A percentile compares a stretch with the other conserved stretches of the same genome.
phyloP scores from a whole-genome alignment of 2,797 vertebrate genomes.

The Picus viridis region DNA sequence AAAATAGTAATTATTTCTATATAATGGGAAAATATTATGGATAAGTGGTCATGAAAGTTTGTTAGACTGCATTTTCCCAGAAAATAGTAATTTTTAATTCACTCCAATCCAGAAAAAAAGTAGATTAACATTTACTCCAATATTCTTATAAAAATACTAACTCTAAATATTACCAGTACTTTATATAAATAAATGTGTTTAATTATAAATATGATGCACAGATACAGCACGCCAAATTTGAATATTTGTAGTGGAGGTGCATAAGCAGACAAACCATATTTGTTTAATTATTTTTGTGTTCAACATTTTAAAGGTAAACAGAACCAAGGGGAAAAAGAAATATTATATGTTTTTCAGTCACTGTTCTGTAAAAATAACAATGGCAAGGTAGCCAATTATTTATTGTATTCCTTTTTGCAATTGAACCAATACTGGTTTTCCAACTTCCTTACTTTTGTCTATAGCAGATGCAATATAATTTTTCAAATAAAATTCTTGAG shows the following conservation, averaged over 20 bases:
- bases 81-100: background rate
- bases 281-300: background rate
- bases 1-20: background rate
- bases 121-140: background rate
- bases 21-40: background rate
- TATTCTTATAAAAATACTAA: background rate
- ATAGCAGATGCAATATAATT: background rate
- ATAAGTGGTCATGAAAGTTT: background rate
- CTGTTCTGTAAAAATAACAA: background rate
- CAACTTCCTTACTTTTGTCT: background rate
- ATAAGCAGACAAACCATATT: background rate
- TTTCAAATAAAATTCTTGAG: background rate
- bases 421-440: background rate
- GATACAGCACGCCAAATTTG: background rate
- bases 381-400: background rate
- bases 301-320: background rate
- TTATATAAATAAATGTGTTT: background rate
- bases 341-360: background rate
- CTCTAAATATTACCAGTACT: background rate
- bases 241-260: background rate
- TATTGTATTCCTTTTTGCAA: background rate
- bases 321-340: background rate
- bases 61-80: background rate
- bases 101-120: background rate
- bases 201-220: background rate